phyloP scores from a whole-genome alignment of 2,113 vertebrate species.

The Mugil cephalus region DNA sequence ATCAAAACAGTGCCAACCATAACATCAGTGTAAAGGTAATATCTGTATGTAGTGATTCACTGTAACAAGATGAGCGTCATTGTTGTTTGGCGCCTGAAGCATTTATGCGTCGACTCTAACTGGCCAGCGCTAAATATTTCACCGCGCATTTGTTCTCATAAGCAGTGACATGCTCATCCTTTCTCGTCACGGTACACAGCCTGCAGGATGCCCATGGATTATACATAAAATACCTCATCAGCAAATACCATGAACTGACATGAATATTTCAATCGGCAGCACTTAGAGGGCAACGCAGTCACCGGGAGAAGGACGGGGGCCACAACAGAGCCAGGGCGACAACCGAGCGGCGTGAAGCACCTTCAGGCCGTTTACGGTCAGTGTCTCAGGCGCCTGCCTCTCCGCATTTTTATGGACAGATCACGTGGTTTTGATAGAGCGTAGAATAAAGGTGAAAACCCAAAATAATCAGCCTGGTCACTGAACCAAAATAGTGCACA shows the following conservation, averaged over 20 bases:
- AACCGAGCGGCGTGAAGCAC: conserved; percentile 26
- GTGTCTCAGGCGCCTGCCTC: not conserved
- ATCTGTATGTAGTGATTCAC: not conserved
- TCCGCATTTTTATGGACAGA: conserved; percentile 12
- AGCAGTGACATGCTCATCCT: conserved; percentile 26
- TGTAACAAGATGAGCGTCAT: conserved; percentile 5
- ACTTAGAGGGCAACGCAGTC: conserved; percentile 46
- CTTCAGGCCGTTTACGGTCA: conserved; percentile 30
- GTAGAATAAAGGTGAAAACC: not conserved
- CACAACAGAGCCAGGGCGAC: conserved; percentile 25
- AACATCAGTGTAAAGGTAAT: not conserved
- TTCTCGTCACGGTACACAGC: conserved; percentile 28
- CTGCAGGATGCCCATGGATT: conserved; percentile 54
- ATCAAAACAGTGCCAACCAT: not conserved
- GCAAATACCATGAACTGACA: conserved; percentile 38
- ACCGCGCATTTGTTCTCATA: conserved; percentile 50
- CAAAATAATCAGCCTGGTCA: not conserved
- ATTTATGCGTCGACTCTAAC: conserved; percentile 47
- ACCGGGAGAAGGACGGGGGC: conserved; percentile 14
- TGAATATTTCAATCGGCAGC: conserved; percentile 72
- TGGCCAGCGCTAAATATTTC: conserved; percentile 50
- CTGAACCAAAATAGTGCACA: not conserved
- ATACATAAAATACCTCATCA: conserved; percentile 57
- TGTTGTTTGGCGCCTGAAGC: conserved; percentile 24
- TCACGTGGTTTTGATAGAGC: too few species aligned